These are phyloP conservation scores for Drosophila barbarae DNA, from an alignment of 2,888 invertebrate species.

Conservation along the genomic window DNA sequence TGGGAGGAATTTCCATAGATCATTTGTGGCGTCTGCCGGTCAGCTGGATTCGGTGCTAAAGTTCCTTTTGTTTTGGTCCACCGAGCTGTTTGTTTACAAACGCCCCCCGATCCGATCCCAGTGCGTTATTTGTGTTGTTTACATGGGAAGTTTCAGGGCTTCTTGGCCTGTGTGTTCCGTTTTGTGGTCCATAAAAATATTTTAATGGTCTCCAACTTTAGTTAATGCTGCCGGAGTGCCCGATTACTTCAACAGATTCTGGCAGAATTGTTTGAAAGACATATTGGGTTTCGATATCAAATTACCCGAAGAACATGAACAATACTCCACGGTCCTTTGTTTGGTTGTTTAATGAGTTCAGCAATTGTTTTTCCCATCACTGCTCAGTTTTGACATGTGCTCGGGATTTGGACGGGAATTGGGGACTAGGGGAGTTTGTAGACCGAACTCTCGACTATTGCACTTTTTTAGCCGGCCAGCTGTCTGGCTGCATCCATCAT, in stretches of 20 bases:
- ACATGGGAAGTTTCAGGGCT: slow-evolving; percentile 28
- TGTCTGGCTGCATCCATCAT: slow-evolving; percentile 38
- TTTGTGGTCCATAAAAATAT: slow-evolving; percentile 54
- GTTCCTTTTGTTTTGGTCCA: slow-evolving; percentile 37
- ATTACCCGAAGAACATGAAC: slow-evolving; percentile 47
- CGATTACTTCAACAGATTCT: slow-evolving; percentile 54
- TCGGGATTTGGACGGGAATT: not conserved
- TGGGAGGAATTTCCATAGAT: slow-evolving; percentile 61
- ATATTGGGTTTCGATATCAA: slow-evolving; percentile 65
- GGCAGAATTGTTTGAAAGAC: slow-evolving; percentile 43
- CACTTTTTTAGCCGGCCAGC: slow-evolving; percentile 28
- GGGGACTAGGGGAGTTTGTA: slow-evolving; percentile 4
- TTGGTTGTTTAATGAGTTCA: slow-evolving; percentile 58
- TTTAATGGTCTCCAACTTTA: slow-evolving; percentile 51
- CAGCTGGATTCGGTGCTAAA: slow-evolving; percentile 44
- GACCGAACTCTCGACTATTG: slow-evolving; percentile 7
- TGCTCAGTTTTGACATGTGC: slow-evolving; percentile 58
- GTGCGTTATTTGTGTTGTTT: slow-evolving; percentile 25
- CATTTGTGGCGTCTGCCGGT: slow-evolving; percentile 59
- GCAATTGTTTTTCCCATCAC: slow-evolving; percentile 47
- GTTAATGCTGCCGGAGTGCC: slow-evolving; percentile 43
- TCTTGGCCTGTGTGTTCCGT: slow-evolving; percentile 22
- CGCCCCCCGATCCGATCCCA: slow-evolving; percentile 7
- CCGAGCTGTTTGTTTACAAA: slow-evolving; percentile 39
- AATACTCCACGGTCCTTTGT: slow-evolving; percentile 48